phyloP scores from a whole-genome alignment of 2,113 vertebrate species.

The Conger conger region DNA sequence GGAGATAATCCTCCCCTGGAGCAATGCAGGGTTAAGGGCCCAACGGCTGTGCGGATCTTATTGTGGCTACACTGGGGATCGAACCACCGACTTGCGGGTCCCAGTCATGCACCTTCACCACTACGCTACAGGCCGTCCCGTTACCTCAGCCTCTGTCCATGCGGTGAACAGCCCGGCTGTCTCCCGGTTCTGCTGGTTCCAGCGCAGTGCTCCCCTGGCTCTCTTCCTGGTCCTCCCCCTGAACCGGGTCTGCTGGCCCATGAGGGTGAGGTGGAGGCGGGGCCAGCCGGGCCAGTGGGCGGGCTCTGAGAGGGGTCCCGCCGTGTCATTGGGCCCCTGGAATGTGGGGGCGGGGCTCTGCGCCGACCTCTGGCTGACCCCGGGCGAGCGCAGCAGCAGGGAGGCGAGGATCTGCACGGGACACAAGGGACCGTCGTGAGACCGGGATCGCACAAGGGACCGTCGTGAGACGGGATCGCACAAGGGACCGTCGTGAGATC shows the following conservation, averaged over 20 bases:
- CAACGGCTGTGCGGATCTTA: too few relatives aligned
- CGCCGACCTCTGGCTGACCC: not conserved
- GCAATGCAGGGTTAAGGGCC: too few relatives aligned
- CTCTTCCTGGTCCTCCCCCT: conserved; percentile 63
- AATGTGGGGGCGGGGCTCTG: conserved; percentile 29
- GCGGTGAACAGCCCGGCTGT: not conserved
- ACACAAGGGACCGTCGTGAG: too few relatives aligned
- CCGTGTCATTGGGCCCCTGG: conserved; percentile 29
- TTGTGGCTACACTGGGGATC: too few relatives aligned
- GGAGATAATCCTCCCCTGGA: too few relatives aligned
- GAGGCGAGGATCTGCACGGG: too few relatives aligned
- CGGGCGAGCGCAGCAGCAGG: conserved; percentile 24
- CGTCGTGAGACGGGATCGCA: too few relatives aligned
- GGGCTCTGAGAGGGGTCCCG: conserved; percentile 30
- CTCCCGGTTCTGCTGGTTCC: not conserved
- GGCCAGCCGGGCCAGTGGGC: conserved; percentile 12
- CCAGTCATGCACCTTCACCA: too few relatives aligned
- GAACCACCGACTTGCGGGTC: too few relatives aligned
- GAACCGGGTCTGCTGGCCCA: conserved; percentile 56
- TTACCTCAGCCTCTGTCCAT: not conserved
- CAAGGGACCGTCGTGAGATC: too few relatives aligned
- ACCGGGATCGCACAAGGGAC: too few relatives aligned
- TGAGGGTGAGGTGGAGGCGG: conserved; percentile 47
- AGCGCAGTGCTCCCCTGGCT: not conserved
- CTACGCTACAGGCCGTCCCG: not conserved